phyloP scores from a whole-genome alignment of 2,797 vertebrate genomes.

The Chromobotia macracanthus region DNA sequence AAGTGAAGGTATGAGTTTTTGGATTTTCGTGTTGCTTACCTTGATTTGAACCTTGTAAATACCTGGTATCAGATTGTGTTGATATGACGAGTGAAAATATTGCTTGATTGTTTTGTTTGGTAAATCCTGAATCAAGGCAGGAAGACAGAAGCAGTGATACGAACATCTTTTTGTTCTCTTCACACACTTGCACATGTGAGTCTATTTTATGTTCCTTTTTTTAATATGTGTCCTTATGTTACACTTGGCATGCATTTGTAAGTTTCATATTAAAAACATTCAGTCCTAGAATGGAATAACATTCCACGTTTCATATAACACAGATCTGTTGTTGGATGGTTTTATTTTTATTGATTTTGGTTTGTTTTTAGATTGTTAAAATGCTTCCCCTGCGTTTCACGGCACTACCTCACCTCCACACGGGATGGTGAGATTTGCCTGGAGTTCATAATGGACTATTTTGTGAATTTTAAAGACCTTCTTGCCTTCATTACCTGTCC shows the following conservation, averaged over 20 bases:
- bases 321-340: not conserved
- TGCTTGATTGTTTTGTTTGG: not conserved
- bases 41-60: not conserved
- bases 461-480: slow-evolving; percentile 67
- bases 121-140: not conserved
- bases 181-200: slow-evolving; percentile 41
- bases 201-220: slow-evolving; percentile 13
- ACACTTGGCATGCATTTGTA: too few species aligned
- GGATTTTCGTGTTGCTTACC: not conserved
- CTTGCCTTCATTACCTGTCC: slow-evolving; percentile 22
- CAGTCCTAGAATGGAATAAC: too few species aligned
- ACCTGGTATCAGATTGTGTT: too few species aligned
- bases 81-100: not conserved
- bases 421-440: slow-evolving; percentile 70
- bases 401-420: slow-evolving; percentile 66
- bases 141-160: not conserved
- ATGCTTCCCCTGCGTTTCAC: slow-evolving; percentile 43
- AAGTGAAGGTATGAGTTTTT: slow-evolving; percentile 88
- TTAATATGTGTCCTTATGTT: not conserved
- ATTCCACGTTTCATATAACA: not conserved
- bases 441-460: slow-evolving; percentile 72
- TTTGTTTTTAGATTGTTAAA: slow-evolving; percentile 4
- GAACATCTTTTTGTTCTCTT: not conserved
- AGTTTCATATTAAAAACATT: too few species aligned
- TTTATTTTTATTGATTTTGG: slow-evolving; percentile 1